These are phyloP conservation scores for Hyphantria cunea DNA, from an alignment of 1,140 invertebrate genomes.

Conservation along the genomic window DNA sequence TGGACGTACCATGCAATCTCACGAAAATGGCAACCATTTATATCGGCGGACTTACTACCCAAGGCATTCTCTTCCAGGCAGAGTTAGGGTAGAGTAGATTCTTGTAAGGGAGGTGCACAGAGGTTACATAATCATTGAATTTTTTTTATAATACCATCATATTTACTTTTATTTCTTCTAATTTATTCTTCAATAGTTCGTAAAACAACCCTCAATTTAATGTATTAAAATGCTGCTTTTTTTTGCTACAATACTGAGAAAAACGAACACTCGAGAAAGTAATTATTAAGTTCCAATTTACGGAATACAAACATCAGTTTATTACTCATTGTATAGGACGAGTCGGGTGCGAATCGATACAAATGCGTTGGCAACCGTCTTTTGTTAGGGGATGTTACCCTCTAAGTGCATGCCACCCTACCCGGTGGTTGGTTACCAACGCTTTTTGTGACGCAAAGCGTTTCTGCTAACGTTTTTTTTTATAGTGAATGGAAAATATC, in stretches of 20 bases:
- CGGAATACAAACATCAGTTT: slow-evolving; percentile 12
- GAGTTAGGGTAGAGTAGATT: too few species aligned
- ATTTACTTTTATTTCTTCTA: too few species aligned
- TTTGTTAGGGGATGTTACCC: slow-evolving; percentile 63
- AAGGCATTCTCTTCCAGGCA: too few species aligned
- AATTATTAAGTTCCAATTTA: slow-evolving; percentile 4
- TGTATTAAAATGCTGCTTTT: background rate
- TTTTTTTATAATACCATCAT: too few species aligned
- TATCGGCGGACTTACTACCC: too few species aligned
- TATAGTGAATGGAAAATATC: too few species aligned
- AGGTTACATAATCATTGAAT: too few species aligned
- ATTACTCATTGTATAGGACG: slow-evolving; percentile 7
- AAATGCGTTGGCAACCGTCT: slow-evolving; percentile 66
- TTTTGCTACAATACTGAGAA: background rate
- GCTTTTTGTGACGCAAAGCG: slow-evolving; percentile 36
- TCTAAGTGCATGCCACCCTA: slow-evolving; percentile 53
- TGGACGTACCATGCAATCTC: too few species aligned
- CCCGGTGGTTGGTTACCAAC: slow-evolving; percentile 39
- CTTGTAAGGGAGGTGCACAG: too few species aligned
- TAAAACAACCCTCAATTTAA: too few species aligned
- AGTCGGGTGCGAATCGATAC: slow-evolving; percentile 57
- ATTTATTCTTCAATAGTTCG: too few species aligned
- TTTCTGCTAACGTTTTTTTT: slow-evolving; percentile 18
- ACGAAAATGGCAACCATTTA: too few species aligned
- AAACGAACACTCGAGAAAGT: background rate